A percentile compares a stretch with the other conserved stretches of the same genome.
These are phyloP conservation scores for Otolemur crassicaudatus DNA, from an alignment of 2,797 vertebrate species.

Conservation along the genomic window DNA sequence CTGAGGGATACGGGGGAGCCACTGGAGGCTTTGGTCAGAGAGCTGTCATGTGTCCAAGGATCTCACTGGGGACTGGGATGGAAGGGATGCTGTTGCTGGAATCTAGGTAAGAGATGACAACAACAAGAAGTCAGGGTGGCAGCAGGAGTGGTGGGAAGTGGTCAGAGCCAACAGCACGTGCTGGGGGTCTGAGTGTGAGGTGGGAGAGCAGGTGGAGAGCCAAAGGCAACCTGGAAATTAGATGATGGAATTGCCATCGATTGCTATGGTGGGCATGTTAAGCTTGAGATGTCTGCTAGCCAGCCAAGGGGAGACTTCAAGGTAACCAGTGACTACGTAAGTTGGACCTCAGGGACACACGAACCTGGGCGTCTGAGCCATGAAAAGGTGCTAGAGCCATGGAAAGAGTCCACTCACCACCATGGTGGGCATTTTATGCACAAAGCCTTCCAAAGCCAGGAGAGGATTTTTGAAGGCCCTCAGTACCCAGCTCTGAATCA, in stretches of 20 bases:
- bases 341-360: not conserved
- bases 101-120: not conserved
- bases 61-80: not conserved
- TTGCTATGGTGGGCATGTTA: rapidly evolving
- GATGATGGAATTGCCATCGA: not conserved
- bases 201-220: not conserved
- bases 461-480: not conserved
- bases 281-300: not conserved
- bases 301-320: not conserved
- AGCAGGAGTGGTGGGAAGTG: not conserved
- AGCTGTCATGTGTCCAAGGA: not conserved
- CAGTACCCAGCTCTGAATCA: slow-evolving; percentile 40
- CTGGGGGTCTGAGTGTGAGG: not conserved
- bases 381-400: rapidly evolving
- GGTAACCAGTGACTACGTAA: not conserved
- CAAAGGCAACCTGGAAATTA: not conserved
- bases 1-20: not conserved
- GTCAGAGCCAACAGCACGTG: not conserved
- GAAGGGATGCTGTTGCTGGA: not conserved
- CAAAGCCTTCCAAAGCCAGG: not conserved
- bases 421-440: not conserved
- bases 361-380: not conserved
- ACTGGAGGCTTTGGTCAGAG: not conserved
- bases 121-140: rapidly evolving
- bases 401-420: not conserved